phyloP scores from a whole-genome alignment of 2,888 invertebrate species.

The Hyposoter didymator region DNA sequence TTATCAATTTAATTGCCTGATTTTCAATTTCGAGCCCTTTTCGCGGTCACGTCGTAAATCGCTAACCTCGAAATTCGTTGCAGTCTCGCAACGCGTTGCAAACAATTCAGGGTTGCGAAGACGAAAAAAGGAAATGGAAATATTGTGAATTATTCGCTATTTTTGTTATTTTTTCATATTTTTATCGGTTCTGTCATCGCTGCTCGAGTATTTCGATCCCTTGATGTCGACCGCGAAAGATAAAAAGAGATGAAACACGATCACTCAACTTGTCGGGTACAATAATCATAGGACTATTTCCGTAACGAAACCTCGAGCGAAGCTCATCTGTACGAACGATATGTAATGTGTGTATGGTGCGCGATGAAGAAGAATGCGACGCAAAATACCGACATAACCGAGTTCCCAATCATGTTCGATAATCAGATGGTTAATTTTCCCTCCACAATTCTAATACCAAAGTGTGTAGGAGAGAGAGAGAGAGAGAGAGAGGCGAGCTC shows the following conservation, averaged over 20 bases:
- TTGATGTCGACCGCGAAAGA: not conserved
- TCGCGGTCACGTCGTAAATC: too few relatives aligned
- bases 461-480: not conserved
- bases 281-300: constrained; percentile 45
- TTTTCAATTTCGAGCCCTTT: not conserved
- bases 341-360: not conserved
- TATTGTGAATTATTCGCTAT: too few relatives aligned
- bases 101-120: too few relatives aligned
- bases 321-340: constrained; percentile 4
- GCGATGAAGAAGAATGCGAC: constrained; percentile 14
- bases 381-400: constrained; percentile 11
- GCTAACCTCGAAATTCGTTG: too few relatives aligned
- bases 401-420: constrained; percentile 43
- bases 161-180: too few relatives aligned
- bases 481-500: not conserved
- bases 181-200: not conserved
- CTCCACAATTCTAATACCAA: constrained; percentile 24
- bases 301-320: too few relatives aligned
- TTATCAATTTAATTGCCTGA: not conserved
- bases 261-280: constrained; percentile 42
- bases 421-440: constrained; percentile 50
- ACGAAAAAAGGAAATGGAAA: not conserved
- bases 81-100: too few relatives aligned
- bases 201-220: not conserved
- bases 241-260: constrained; percentile 13